Conservation (phyloP, 2,113 vertebrate species). For the Epinephelus lanceolatus region DNA sequence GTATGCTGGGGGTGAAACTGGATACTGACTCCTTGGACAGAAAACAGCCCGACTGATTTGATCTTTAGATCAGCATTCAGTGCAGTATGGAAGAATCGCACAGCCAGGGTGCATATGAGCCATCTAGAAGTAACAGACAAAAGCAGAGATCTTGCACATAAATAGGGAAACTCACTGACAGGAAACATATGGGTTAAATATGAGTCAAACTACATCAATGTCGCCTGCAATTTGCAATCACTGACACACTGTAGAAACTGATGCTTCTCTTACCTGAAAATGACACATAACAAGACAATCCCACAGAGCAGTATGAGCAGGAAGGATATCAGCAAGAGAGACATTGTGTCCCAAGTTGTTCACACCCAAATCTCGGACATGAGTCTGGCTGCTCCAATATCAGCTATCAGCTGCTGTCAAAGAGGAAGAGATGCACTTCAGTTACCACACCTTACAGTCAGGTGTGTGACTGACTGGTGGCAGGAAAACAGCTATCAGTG, state of each 20-base stretch:
- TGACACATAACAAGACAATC: slow-evolving; percentile 50
- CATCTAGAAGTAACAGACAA: slow-evolving; percentile 82
- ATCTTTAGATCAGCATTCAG: slow-evolving; percentile 93
- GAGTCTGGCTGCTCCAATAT: slow-evolving; percentile 50
- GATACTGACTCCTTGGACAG: slow-evolving; percentile 91
- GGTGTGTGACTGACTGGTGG: not conserved
- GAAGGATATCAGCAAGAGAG: slow-evolving; percentile 73
- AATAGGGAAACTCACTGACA: not conserved
- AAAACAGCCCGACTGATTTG: slow-evolving; percentile 91
- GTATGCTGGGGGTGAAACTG: slow-evolving; percentile 93
- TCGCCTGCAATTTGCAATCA: not conserved
- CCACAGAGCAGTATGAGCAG: slow-evolving; percentile 72
- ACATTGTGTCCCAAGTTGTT: slow-evolving; percentile 80
- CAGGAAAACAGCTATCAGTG: not conserved
- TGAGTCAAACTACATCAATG: not conserved
- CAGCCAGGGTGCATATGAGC: slow-evolving; percentile 88
- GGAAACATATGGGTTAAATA: not conserved
- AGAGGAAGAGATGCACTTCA: slow-evolving; percentile 35
- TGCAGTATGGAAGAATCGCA: slow-evolving; percentile 88
- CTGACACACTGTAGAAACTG: not conserved
- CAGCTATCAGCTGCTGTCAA: slow-evolving; percentile 67
- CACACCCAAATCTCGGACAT: slow-evolving; percentile 69
- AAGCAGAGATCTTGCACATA: not conserved
- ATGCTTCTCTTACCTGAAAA: slow-evolving; percentile 79
- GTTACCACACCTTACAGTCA: slow-evolving; percentile 37